Base-by-base conservation (phyloP, 2,888 invertebrate species). In the Xanthia icteritia region DNA sequence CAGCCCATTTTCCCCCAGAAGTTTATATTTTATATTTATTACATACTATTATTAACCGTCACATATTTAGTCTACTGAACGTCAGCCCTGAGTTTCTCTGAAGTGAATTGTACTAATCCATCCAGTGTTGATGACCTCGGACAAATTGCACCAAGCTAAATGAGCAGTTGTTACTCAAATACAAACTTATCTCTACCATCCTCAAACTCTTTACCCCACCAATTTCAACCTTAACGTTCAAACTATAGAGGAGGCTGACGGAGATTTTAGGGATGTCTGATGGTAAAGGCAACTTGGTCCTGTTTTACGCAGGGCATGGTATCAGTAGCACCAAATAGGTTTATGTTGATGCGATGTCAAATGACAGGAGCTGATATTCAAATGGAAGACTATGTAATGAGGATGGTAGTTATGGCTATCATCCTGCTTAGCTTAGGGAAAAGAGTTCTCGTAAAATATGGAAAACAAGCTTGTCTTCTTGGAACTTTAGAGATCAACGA, bases 81-180 rank as follows among this genome's bases (percentile, higher is more conserved):
- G 92, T 76, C 88, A 88, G 58, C 81, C 92, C 90, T 89, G 80
- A 68, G 86, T 88, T 93, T 92, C 93, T 92, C 87, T 90, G 92
- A 91, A 93, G 87, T 91, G 91, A 93, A 93, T 92, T 93, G 93
- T 91, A 92, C 92, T 94, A 93, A 94, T 94, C 94, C 93, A 93
- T 92, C 93, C 90, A 87, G 90, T 92, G 94, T 91, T 93, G 94
- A 93, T 89, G 94, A 94, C 94, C 94, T 92, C 92, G 86, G 73
- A 90, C 92, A 92, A 94, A 94, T 94, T 94, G 93, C 94, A 93
- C 83, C 86, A 86, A 88, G 90, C 92, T 91, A 93, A 93, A 93
- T 93, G 93, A 93, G 91, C 91, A 87, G 88, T 91, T 89, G 91
- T 91, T 91, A 91, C 90, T 85, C 66, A 78, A 82, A 86, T 48